Evolutionary conservation across 2,113 vertebrate genomes (phyloP).

Genomic region (Hippopotamus amphibius): DNA sequence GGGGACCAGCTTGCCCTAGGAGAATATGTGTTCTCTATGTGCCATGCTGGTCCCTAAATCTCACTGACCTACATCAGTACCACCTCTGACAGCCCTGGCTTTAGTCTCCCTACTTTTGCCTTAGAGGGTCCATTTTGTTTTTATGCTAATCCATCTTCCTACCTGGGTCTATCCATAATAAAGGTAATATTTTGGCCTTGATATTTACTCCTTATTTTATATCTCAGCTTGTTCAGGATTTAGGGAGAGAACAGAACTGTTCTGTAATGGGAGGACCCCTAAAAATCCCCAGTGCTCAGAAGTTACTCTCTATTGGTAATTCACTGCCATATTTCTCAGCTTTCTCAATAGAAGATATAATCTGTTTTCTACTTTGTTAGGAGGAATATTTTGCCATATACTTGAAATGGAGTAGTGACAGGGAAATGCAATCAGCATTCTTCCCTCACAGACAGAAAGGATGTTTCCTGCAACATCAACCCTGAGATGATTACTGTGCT

Average conservation of each 20-base stretch:
- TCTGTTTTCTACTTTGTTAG: not conserved
- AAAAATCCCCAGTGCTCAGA: not conserved
- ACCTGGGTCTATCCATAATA: not conserved
- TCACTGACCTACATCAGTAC: not conserved
- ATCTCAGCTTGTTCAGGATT: not conserved
- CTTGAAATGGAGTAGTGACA: not conserved
- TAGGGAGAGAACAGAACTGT: not conserved
- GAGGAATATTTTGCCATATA: not conserved
- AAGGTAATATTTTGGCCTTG: not conserved
- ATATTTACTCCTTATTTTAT: not conserved
- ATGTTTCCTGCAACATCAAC: too few relatives aligned
- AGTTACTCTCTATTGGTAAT: not conserved
- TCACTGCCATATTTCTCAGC: not conserved
- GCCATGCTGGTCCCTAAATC: not conserved
- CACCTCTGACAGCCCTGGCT: accelerated
- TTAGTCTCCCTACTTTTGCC: not conserved
- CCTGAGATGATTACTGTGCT: not conserved
- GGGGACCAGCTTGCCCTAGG: not conserved
- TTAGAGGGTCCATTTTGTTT: not conserved
- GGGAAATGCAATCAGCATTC: not conserved
- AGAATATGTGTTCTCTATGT: not conserved
- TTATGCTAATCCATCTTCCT: not conserved
- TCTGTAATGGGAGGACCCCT: accelerated
- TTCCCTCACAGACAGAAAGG: not conserved
- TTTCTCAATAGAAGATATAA: not conserved